Percentiles rank a stretch among this genome's conserved stretches.
phyloP scores from a whole-genome alignment of 2,888 invertebrate species.

The Caenorhabditis angaria region DNA sequence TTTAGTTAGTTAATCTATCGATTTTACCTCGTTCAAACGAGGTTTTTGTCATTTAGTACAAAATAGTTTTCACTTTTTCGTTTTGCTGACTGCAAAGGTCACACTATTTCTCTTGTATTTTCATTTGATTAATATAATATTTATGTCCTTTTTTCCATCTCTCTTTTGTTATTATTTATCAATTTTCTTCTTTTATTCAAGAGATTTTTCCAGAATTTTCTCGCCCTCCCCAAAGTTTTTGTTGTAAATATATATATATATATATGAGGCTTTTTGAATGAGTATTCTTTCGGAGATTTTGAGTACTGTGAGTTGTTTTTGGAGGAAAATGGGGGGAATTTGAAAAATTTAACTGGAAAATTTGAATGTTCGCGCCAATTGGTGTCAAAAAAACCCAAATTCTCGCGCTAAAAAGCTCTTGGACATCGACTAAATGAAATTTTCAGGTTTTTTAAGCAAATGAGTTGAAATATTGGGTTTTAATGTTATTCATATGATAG shows the following conservation, averaged over 20 bases:
- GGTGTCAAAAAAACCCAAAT: not conserved
- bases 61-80: not conserved
- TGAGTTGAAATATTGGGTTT: too few relatives aligned
- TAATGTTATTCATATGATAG: too few relatives aligned
- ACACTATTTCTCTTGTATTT: not conserved
- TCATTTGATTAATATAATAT: too few relatives aligned
- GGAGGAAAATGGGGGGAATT: not conserved
- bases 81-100: not conserved
- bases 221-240: not conserved
- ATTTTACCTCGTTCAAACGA: conserved; percentile 4
- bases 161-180: not conserved
- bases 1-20: not conserved
- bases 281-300: conserved; percentile 51
- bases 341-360: not conserved
- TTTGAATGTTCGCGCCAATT: not conserved
- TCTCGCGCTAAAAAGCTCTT: too few relatives aligned
- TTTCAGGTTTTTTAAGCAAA: too few relatives aligned
- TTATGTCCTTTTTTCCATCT: too few relatives aligned
- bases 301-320: conserved; percentile 30
- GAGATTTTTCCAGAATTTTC: not conserved
- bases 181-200: not conserved
- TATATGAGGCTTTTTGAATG: conserved; percentile 20
- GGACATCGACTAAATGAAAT: too few relatives aligned
- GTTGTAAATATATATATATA: not conserved
- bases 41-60: not conserved